A percentile compares a stretch with the other conserved stretches of the same genome.
phyloP scores from a whole-genome alignment of 2,888 invertebrate species.

The Gnatocerus cornutus region DNA sequence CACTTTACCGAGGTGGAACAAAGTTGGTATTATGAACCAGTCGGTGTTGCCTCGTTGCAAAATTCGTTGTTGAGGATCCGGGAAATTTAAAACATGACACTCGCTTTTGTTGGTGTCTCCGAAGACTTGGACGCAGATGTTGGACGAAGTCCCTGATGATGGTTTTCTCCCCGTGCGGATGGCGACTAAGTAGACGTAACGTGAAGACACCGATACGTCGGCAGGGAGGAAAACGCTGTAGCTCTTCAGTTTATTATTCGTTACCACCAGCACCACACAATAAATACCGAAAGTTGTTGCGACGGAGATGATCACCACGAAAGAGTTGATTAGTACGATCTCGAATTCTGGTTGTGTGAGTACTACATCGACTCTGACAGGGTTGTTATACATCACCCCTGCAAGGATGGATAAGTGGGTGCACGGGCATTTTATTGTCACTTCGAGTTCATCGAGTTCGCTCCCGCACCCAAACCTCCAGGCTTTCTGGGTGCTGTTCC shows the following conservation, averaged over 20 bases:
- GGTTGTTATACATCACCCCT: slow-evolving; percentile 49
- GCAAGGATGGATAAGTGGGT: slow-evolving; percentile 30
- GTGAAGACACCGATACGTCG: slow-evolving; percentile 14
- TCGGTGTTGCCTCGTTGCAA: slow-evolving; percentile 58
- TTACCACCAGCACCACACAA: neutral
- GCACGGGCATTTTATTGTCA: slow-evolving; percentile 24
- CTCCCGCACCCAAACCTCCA: slow-evolving; percentile 42
- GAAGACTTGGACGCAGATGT: slow-evolving; percentile 56
- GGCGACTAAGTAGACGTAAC: slow-evolving; percentile 55
- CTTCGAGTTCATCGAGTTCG: neutral
- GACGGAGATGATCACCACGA: slow-evolving; percentile 53
- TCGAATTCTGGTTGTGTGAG: slow-evolving; percentile 50
- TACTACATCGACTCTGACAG: slow-evolving; percentile 49
- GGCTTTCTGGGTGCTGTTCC: slow-evolving; percentile 28
- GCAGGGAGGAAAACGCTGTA: slow-evolving; percentile 24
- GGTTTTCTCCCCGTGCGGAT: slow-evolving; percentile 56
- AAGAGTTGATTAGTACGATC: slow-evolving; percentile 49
- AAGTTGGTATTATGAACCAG: slow-evolving; percentile 61
- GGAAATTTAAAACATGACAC: slow-evolving; percentile 63
- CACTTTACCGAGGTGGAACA: slow-evolving; percentile 57
- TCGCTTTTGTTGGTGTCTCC: slow-evolving; percentile 51
- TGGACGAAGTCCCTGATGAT: slow-evolving; percentile 59
- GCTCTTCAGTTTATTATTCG: slow-evolving; percentile 6
- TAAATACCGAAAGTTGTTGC: slow-evolving; percentile 53
- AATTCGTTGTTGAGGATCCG: slow-evolving; percentile 60